Conservation (phyloP, 2,888 invertebrate species). For the Dryocosmus kuriphilus region DNA sequence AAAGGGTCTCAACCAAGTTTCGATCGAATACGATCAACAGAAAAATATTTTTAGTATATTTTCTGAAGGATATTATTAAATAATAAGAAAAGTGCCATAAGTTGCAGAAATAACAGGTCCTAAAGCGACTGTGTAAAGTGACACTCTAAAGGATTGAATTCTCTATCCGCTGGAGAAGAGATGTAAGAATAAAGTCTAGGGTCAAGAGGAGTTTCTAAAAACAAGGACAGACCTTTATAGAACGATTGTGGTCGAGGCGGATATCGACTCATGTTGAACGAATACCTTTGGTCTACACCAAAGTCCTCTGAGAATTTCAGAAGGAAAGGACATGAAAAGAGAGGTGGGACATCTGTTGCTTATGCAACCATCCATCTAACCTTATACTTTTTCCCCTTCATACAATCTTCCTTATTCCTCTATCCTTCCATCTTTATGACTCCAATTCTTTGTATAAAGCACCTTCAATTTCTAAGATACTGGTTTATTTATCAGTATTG, state of each 20-base stretch:
- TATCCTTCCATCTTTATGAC: neutral
- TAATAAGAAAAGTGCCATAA: neutral
- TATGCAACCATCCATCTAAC: neutral
- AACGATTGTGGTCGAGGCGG: neutral
- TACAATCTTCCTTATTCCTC: neutral
- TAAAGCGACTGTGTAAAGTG: neutral
- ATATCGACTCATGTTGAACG: neutral
- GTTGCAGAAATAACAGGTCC: neutral
- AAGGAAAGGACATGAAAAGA: neutral
- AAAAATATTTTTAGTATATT: too few relatives aligned
- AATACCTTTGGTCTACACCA: constrained; percentile 1
- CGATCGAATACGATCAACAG: too few relatives aligned
- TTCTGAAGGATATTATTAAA: too few relatives aligned
- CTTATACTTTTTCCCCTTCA: neutral
- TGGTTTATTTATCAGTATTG: neutral
- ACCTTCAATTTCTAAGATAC: neutral
- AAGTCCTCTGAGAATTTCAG: constrained; percentile 2
- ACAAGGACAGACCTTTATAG: neutral
- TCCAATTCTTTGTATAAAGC: neutral
- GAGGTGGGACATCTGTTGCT: constrained; percentile 7
- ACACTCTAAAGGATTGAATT: neutral
- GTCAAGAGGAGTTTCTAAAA: neutral
- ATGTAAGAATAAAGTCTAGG: neutral
- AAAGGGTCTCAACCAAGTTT: neutral
- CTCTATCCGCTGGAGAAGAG: neutral